phyloP scores from a whole-genome alignment of 2,888 invertebrate species.

The Iselma pallidipennis region DNA sequence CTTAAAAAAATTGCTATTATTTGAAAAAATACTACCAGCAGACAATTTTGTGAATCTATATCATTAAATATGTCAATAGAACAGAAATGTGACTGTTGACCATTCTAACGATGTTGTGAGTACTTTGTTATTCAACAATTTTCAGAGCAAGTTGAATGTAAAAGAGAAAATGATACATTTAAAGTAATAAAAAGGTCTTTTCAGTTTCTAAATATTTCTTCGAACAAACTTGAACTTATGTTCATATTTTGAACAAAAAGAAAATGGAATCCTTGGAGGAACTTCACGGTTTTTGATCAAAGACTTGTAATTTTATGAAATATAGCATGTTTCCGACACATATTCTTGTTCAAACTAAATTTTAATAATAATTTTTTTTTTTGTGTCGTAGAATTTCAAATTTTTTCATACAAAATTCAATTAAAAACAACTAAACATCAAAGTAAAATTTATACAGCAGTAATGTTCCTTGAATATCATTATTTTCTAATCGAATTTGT shows the following conservation, averaged over 20 bases:
- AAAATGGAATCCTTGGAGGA: neutral
- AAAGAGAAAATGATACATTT: slow-evolving; percentile 22
- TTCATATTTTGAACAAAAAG: slow-evolving; percentile 4
- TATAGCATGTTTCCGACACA: neutral
- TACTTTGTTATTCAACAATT: slow-evolving; percentile 3
- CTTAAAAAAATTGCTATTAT: too few species aligned
- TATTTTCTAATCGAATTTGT: too few species aligned
- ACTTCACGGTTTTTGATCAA: slow-evolving; percentile 1
- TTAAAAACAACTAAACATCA: neutral
- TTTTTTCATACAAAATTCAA: neutral
- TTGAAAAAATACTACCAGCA: too few species aligned
- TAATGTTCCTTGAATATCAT: too few species aligned
- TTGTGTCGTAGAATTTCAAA: neutral
- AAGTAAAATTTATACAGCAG: neutral
- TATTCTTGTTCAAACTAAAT: neutral
- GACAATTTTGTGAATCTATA: too few species aligned
- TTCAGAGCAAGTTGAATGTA: slow-evolving; percentile 23
- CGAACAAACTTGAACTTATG: slow-evolving; percentile 14
- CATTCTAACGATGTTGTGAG: too few species aligned
- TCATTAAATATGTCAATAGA: too few species aligned
- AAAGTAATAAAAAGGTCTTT: slow-evolving; percentile 23
- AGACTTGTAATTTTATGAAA: slow-evolving; percentile 1
- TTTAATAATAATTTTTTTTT: neutral
- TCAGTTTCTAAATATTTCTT: slow-evolving; percentile 19
- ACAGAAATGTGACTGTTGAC: neutral